phyloP scores from a whole-genome alignment of 1,140 invertebrate species.

The Drosophila suzukii region DNA sequence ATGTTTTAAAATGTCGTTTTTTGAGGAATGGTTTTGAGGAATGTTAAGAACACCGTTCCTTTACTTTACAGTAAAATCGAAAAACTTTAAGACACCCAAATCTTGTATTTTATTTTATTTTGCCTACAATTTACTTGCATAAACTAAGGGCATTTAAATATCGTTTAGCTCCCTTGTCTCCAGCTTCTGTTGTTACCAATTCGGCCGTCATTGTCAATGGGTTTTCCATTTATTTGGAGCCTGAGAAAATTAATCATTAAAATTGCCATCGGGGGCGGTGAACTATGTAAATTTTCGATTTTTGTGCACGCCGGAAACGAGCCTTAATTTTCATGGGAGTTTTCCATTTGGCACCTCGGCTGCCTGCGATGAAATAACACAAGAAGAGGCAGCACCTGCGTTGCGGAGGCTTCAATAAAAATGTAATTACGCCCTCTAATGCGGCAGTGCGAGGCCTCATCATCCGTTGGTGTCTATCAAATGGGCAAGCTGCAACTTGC shows the following conservation, averaged over 20 bases:
- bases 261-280: constrained; percentile 52
- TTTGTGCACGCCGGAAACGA: constrained; percentile 62
- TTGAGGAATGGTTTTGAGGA: too few relatives aligned
- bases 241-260: constrained; percentile 82
- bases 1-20: too few relatives aligned
- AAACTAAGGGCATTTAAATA: constrained; percentile 5
- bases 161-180: not conserved
- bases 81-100: too few relatives aligned
- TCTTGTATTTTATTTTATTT: too few relatives aligned
- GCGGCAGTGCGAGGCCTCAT: constrained; percentile 44
- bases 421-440: constrained; percentile 81
- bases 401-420: constrained; percentile 66
- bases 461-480: constrained; percentile 29
- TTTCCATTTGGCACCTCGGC: constrained; percentile 39
- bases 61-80: too few relatives aligned
- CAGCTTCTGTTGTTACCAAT: constrained; percentile 27
- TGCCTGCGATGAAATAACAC: constrained; percentile 26
- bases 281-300: constrained; percentile 60
- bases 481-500: constrained; percentile 10
- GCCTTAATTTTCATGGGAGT: constrained; percentile 69
- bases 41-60: too few relatives aligned
- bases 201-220: constrained; percentile 57
- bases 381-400: constrained; percentile 18
- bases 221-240: constrained; percentile 55
- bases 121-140: not conserved